phyloP scores from a whole-genome alignment of 2,888 invertebrate species.

The Acanthosepion lycidas region DNA sequence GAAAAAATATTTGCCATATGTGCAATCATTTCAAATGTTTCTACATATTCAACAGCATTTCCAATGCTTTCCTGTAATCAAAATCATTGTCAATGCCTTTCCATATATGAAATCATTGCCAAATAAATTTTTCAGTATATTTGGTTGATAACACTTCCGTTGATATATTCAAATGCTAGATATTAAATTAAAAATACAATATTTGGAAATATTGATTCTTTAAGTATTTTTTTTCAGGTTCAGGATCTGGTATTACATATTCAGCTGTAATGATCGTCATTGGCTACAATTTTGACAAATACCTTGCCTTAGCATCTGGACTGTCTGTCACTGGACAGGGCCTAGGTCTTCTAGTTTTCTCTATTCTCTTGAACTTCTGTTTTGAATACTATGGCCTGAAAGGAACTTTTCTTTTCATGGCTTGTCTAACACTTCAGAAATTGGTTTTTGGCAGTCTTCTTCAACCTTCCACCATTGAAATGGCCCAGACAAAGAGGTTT shows the following conservation, averaged over 20 bases:
- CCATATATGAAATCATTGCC: no score
- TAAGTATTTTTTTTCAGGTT: neutral
- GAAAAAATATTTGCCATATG: no score
- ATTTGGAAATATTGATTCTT: neutral
- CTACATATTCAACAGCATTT: no score
- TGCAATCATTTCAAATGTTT: no score
- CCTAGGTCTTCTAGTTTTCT: neutral
- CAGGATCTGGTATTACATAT: neutral
- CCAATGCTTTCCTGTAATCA: no score
- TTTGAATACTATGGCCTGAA: neutral
- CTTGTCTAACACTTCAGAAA: neutral
- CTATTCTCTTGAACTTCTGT: neutral
- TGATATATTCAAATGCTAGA: no score
- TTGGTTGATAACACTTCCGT: no score
- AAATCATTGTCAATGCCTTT: no score
- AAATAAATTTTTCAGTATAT: no score
- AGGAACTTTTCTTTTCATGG: neutral
- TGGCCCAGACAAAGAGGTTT: neutral
- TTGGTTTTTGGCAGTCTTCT: neutral
- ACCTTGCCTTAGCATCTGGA: neutral
- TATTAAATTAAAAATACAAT: no score
- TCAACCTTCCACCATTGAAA: neutral
- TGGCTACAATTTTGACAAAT: conserved; percentile 7
- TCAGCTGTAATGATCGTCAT: neutral
- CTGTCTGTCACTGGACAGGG: neutral